phyloP scores from a whole-genome alignment of 2,113 vertebrate genomes.

The Perca fluviatilis region DNA sequence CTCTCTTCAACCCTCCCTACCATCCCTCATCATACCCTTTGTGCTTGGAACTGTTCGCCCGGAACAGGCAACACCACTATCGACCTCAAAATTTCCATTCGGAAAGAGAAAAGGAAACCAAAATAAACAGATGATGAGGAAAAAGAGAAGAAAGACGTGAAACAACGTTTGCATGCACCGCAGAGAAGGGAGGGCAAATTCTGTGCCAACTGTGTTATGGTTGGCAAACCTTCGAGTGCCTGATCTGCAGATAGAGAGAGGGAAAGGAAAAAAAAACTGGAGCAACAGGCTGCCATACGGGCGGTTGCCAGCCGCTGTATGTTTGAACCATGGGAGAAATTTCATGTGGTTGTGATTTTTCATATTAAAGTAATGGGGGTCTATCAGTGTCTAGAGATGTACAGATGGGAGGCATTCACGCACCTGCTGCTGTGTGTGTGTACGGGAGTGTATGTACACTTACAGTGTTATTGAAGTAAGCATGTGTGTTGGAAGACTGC shows the following conservation, averaged over 20 bases:
- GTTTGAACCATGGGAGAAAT: slow-evolving; percentile 81
- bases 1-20: slow-evolving; percentile 53
- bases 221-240: slow-evolving; percentile 82
- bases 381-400: slow-evolving; percentile 72
- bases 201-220: slow-evolving; percentile 82
- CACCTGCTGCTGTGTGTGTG: slow-evolving; percentile 47
- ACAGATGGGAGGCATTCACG: slow-evolving; percentile 62
- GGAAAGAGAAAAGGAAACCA: slow-evolving; percentile 76
- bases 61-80: slow-evolving; percentile 81
- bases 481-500: slow-evolving; percentile 51
- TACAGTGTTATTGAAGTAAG: slow-evolving; percentile 54
- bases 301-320: slow-evolving; percentile 72
- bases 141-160: slow-evolving; percentile 72
- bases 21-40: slow-evolving; percentile 57
- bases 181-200: slow-evolving; percentile 63
- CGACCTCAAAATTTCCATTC: slow-evolving; percentile 85
- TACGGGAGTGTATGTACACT: slow-evolving; percentile 36
- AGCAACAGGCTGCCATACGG: slow-evolving; percentile 69
- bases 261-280: slow-evolving; percentile 35
- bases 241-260: slow-evolving; percentile 65
- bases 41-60: slow-evolving; percentile 77
- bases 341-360: slow-evolving; percentile 86
- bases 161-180: slow-evolving; percentile 72
- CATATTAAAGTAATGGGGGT: slow-evolving; percentile 81
- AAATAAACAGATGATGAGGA: slow-evolving; percentile 80